Conservation (phyloP, 2,797 vertebrate species). For the Aulostomus chinensis region DNA sequence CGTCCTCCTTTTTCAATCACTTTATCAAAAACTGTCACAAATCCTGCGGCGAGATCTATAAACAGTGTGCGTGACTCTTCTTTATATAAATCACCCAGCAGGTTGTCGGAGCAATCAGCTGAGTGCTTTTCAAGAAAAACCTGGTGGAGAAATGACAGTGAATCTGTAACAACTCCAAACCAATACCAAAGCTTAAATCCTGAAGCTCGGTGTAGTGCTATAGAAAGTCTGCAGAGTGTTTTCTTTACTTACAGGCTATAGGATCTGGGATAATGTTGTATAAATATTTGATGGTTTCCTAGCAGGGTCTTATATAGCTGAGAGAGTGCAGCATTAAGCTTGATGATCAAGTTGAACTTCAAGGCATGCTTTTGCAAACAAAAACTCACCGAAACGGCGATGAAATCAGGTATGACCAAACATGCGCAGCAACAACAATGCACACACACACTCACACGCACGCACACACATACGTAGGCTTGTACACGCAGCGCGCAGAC, state of each 20-base stretch:
- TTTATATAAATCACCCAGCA: slow-evolving; percentile 25
- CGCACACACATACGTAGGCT: background rate
- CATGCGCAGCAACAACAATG: too few relatives aligned
- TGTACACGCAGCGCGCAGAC: background rate
- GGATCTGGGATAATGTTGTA: slow-evolving; percentile 73
- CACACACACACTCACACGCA: slow-evolving; percentile 1
- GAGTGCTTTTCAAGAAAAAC: slow-evolving; percentile 25
- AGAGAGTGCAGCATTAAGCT: slow-evolving; percentile 68
- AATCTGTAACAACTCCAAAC: slow-evolving; percentile 37
- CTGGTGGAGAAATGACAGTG: slow-evolving; percentile 29
- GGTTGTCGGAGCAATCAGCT: slow-evolving; percentile 22
- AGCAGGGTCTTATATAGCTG: slow-evolving; percentile 61
- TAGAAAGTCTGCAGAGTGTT: slow-evolving; percentile 52
- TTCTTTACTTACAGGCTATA: slow-evolving; percentile 67
- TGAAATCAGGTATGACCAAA: background rate
- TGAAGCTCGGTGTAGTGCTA: slow-evolving; percentile 45
- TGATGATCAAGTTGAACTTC: slow-evolving; percentile 67
- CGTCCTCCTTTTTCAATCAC: slow-evolving; percentile 44
- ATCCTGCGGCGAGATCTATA: slow-evolving; percentile 36
- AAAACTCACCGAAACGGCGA: background rate
- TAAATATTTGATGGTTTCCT: slow-evolving; percentile 81
- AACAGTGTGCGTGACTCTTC: slow-evolving; percentile 34
- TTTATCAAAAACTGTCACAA: slow-evolving; percentile 47
- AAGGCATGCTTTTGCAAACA: slow-evolving; percentile 35
- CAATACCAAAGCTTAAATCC: slow-evolving; percentile 22